Evolutionary conservation across 1,140 invertebrate species (phyloP).

Genomic region (Listronotus oregonensis): DNA sequence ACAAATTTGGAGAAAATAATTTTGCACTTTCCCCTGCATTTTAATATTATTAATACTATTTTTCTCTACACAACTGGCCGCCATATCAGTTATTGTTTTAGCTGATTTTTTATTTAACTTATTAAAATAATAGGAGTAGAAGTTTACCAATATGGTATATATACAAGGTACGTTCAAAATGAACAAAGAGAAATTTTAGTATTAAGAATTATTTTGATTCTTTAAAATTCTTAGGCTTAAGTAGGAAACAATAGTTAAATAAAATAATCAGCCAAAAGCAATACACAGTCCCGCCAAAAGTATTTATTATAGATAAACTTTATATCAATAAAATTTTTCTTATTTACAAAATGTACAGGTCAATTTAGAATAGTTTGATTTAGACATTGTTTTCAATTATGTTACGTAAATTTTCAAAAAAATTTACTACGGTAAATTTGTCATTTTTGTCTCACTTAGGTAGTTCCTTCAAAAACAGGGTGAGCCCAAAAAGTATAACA

Average conservation of each 20-base stretch:
- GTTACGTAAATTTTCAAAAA: background rate
- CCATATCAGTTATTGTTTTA: slow-evolving; percentile 21
- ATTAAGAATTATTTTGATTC: slow-evolving; percentile 18
- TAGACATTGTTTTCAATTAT: slow-evolving; percentile 47
- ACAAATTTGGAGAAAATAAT: slow-evolving; percentile 1
- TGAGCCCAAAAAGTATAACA: too few species aligned
- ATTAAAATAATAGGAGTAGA: slow-evolving; percentile 29
- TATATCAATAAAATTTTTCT: slow-evolving; percentile 33
- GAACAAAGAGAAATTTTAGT: slow-evolving; percentile 16
- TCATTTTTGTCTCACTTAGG: slow-evolving; percentile 25
- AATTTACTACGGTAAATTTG: background rate
- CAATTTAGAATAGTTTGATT: slow-evolving; percentile 54
- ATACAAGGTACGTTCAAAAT: slow-evolving; percentile 25
- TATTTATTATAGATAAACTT: slow-evolving; percentile 24
- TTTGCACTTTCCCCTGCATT: slow-evolving; percentile 19
- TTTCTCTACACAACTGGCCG: slow-evolving; percentile 30
- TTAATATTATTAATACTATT: slow-evolving; percentile 24
- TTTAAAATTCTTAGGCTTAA: slow-evolving; percentile 17
- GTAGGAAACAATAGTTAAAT: slow-evolving; percentile 8
- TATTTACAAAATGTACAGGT: slow-evolving; percentile 56
- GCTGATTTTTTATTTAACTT: slow-evolving; percentile 19
- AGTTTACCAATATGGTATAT: slow-evolving; percentile 28
- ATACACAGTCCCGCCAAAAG: slow-evolving; percentile 13
- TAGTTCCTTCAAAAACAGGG: background rate
- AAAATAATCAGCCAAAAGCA: slow-evolving; percentile 21